Conservation (phyloP, 2,797 vertebrate species). For the Phoxinus dragarum region DNA sequence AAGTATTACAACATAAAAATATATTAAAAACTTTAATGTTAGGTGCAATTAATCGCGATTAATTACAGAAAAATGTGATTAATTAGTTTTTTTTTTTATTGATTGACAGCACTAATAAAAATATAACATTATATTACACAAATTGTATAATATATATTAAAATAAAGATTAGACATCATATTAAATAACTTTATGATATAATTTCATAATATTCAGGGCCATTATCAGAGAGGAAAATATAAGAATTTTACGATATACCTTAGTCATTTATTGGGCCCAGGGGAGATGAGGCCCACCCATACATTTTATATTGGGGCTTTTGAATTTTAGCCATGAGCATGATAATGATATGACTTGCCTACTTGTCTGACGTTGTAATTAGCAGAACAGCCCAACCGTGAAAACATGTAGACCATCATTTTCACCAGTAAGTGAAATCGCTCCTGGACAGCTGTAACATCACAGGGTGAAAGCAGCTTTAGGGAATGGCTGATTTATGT, state of each 20-base stretch:
- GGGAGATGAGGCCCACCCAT: background rate
- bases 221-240: background rate
- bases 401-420: background rate
- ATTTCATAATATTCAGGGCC: background rate
- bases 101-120: background rate
- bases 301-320: background rate
- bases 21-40: too few species aligned
- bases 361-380: conserved; percentile 12
- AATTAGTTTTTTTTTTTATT: too few species aligned
- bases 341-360: conserved; percentile 4
- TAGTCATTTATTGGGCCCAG: background rate
- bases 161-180: background rate
- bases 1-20: too few species aligned
- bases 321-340: background rate
- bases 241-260: background rate
- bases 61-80: too few species aligned
- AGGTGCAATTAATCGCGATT: too few species aligned
- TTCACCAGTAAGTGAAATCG: background rate
- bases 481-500: background rate
- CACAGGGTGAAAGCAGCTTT: background rate
- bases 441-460: background rate
- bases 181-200: background rate
- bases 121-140: background rate
- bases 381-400: background rate
- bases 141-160: background rate